phyloP scores from a whole-genome alignment of 2,797 vertebrate species.

The Hemitrygon akajei region DNA sequence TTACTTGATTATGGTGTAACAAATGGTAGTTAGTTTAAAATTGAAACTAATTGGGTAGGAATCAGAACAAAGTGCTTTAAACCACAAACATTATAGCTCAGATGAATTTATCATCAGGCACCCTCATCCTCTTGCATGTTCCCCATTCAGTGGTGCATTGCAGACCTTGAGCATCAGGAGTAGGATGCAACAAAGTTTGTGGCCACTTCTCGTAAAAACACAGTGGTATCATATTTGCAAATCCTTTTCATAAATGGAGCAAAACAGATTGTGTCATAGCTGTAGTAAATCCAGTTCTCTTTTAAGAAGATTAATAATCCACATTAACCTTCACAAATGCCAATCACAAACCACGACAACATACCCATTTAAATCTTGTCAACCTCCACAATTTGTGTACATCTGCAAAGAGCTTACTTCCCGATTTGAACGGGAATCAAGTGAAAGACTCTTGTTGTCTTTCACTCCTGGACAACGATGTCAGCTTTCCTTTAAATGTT shows the following conservation, averaged over 20 bases:
- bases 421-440: not conserved
- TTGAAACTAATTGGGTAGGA: not conserved
- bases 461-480: not conserved
- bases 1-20: not conserved
- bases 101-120: not conserved
- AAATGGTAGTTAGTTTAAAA: not conserved
- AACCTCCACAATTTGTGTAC: not conserved
- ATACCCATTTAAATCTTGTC: not conserved
- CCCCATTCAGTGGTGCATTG: too few species aligned
- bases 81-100: not conserved
- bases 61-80: not conserved
- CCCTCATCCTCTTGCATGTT: too few species aligned
- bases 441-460: not conserved
- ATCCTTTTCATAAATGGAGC: slow-evolving; percentile 7
- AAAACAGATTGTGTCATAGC: not conserved
- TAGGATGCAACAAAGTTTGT: not conserved
- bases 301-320: slow-evolving; percentile 31
- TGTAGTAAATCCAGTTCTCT: not conserved
- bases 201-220: not conserved
- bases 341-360: slow-evolving; percentile 18
- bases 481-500: not conserved
- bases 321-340: slow-evolving; percentile 32
- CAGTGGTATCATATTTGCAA: not conserved
- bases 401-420: not conserved
- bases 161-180: too few species aligned